Conservation (phyloP, 2,113 vertebrate species). For the Ranitomeya variabilis region DNA sequence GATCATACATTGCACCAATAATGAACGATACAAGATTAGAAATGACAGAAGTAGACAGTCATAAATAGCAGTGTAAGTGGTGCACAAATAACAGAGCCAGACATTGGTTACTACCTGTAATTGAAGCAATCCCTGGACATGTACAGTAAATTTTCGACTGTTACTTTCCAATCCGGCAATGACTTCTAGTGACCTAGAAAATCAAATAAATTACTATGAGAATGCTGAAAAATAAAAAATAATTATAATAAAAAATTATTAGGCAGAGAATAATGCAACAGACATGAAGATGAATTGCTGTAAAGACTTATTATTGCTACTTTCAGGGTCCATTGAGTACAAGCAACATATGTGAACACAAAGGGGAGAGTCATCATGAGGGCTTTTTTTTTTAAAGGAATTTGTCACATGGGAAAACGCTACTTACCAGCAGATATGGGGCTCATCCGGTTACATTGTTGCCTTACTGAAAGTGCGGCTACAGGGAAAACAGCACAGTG, state of each 20-base stretch:
- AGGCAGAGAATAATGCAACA: neutral
- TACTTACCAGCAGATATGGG: no score
- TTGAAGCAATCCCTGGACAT: conserved; percentile 88
- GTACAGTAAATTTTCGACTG: conserved; percentile 88
- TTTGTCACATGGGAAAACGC: no score
- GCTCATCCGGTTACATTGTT: no score
- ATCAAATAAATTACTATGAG: neutral
- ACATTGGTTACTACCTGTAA: conserved; percentile 79
- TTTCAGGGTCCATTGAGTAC: no score
- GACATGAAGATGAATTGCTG: neutral
- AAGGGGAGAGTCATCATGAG: neutral
- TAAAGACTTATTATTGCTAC: neutral
- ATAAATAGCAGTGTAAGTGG: neutral
- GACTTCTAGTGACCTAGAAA: conserved; percentile 86
- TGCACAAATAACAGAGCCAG: neutral
- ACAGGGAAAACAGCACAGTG: no score
- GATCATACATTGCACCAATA: neutral
- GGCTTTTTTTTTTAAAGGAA: no score
- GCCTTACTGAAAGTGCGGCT: no score
- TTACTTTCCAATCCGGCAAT: conserved; percentile 90
- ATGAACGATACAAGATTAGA: neutral
- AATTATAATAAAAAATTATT: no score
- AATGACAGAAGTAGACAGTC: neutral
- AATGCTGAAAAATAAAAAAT: no score
- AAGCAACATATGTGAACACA: neutral